A percentile compares a stretch with the other conserved stretches of the same genome.
Conservation (phyloP, 2,797 vertebrate genomes). For the Fundulus diaphanus region DNA sequence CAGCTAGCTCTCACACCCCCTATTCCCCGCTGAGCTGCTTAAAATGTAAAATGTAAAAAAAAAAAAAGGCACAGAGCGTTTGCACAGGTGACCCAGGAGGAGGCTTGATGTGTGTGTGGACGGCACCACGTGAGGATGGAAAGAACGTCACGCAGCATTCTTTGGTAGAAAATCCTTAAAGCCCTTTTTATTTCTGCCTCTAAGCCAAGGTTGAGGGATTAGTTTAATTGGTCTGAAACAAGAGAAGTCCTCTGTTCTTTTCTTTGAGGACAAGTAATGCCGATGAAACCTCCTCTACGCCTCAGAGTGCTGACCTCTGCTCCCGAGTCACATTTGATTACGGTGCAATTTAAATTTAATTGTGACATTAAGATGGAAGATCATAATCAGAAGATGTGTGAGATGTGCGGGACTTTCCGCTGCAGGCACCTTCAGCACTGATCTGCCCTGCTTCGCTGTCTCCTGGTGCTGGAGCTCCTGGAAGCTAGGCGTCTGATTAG, state of each 20-base stretch:
- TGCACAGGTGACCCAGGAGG: constrained; percentile 55
- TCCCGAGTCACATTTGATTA: constrained; percentile 24
- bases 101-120: constrained; percentile 25
- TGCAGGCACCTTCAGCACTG: constrained; percentile 29
- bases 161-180: constrained; percentile 76
- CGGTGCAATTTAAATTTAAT: constrained; percentile 48
- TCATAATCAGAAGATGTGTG: constrained; percentile 4
- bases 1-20: constrained; percentile 51
- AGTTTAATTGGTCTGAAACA: constrained; percentile 74
- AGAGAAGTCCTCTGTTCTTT: constrained; percentile 59
- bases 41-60: constrained; percentile 29
- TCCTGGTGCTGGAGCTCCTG: constrained; percentile 51
- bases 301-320: constrained; percentile 32
- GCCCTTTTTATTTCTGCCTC: constrained; percentile 68
- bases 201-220: constrained; percentile 74
- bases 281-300: constrained; percentile 36
- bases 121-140: constrained; percentile 49
- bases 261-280: constrained; percentile 54
- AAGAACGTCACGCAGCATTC: constrained; percentile 65
- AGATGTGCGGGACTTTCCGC: constrained; percentile 40
- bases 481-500: constrained; percentile 55
- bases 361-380: constrained; percentile 29
- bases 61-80: constrained; percentile 9
- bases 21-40: constrained; percentile 47
- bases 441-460: constrained; percentile 30